phyloP scores from a whole-genome alignment of 2,797 vertebrate species.

The Pipistrellus kuhlii region DNA sequence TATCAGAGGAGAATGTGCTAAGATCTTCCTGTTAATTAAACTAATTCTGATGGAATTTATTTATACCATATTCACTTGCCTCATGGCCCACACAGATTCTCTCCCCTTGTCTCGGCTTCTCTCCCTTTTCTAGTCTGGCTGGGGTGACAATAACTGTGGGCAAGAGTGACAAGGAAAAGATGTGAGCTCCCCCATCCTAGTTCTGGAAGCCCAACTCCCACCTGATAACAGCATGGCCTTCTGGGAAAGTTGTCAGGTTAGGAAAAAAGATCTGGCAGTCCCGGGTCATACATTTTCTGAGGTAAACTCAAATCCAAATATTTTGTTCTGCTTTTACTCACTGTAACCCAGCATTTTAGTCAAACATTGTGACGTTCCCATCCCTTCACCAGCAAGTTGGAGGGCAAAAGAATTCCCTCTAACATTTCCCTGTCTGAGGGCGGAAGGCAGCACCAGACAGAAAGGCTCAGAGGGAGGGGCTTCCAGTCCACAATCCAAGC shows the following conservation, averaged over 20 bases:
- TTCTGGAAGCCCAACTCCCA: background rate
- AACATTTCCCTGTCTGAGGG: background rate
- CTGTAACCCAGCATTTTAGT: background rate
- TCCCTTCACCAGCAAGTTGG: background rate
- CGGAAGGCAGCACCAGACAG: too few relatives aligned
- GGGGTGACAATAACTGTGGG: background rate
- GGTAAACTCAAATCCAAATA: conserved; percentile 24
- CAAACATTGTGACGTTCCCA: background rate
- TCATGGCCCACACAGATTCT: background rate
- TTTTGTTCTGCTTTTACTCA: background rate
- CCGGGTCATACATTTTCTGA: conserved; percentile 34
- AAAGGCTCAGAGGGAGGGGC: too few relatives aligned
- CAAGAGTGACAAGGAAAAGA: background rate
- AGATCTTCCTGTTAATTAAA: background rate
- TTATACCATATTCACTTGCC: background rate
- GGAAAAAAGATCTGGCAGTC: background rate
- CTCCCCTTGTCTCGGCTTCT: background rate
- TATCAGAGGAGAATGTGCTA: background rate
- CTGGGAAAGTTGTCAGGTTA: background rate
- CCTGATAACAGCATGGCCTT: background rate
- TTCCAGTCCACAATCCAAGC: background rate
- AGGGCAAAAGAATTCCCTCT: background rate
- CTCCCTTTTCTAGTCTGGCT: background rate
- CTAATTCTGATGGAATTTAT: background rate
- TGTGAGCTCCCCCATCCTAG: background rate